These are phyloP conservation scores for Azemiops feae DNA, from an alignment of 2,113 vertebrate genomes.

Conservation along the genomic window DNA sequence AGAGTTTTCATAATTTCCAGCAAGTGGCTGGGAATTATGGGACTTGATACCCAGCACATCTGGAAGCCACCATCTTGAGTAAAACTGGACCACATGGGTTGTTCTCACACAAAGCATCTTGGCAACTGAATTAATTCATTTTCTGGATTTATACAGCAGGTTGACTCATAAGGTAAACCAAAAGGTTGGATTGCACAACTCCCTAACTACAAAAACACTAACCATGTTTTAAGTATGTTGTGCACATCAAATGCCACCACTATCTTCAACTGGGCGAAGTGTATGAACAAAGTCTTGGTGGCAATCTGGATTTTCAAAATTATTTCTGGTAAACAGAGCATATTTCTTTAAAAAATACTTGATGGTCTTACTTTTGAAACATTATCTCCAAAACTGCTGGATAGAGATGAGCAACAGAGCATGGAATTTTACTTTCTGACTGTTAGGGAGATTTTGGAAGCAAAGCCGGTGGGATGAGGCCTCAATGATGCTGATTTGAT, in stretches of 20 bases:
- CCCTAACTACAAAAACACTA: not conserved
- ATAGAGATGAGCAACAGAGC: not conserved
- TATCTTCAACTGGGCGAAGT: not conserved
- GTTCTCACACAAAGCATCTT: not conserved
- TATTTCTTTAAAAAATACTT: not conserved
- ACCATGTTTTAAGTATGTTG: not conserved
- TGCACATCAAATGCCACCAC: not conserved
- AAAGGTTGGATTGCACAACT: not conserved
- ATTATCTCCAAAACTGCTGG: not conserved
- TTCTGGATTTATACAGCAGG: not conserved
- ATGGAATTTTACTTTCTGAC: slow-evolving; percentile 6
- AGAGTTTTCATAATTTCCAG: not conserved
- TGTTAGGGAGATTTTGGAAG: not conserved
- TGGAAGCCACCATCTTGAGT: not conserved
- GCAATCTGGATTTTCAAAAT: not conserved
- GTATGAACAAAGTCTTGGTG: not conserved
- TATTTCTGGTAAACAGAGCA: not conserved
- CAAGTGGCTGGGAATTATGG: not conserved
- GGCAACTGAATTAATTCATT: not conserved
- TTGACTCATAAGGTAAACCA: not conserved
- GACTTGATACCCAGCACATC: not conserved
- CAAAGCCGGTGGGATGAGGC: not conserved
- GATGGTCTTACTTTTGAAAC: not conserved
- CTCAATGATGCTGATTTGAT: slow-evolving; percentile 38
- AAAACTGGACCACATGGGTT: not conserved